Evolutionary conservation across 2,113 vertebrate genomes (phyloP), one percentile per base, ranked within the genome.

Genomic region (Echinops telfairi): DNA sequence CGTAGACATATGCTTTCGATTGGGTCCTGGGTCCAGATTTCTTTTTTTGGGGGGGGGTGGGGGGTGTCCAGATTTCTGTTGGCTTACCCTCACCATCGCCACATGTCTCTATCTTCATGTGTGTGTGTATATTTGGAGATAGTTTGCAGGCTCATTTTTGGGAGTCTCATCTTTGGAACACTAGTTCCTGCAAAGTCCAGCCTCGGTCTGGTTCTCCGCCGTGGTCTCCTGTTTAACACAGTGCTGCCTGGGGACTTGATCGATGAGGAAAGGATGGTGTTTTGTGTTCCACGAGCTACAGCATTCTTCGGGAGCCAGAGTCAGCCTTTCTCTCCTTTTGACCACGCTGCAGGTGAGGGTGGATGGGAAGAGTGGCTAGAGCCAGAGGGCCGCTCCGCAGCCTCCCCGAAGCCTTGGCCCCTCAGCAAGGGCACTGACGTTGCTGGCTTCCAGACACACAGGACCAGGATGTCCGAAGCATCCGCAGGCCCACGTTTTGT

Each of bases 1-100:
- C 75, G n/a, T 43, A 11, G 43, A 43, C 66, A 31, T 58, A 16
- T 77, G 40, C 84, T 80, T 93, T 90, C 36, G 64, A 90, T 94
- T 94, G n/a, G n/a, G 27, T 91, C 73, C 94, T 60, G 2, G 22
- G 8, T 89, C 38, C 27, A 70, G 23, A 19, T n/a, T 23, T 25
- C 90, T 17, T 16, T 31, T 31, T 12, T n/a, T n/a, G n/a, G n/a
- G n/a, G n/a, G n/a, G n/a, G n/a, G n/a, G n/a, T n/a, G n/a, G n/a
- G n/a, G n/a, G 2, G 6, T 64, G 8, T 89, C 38, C 27, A 70
- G 23, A 19, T n/a, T 23, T 25, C 90, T 17, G 47, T 53, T n/a
- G 66, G 71, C 36, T 66, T 86, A 78, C 9, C 14, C 16, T 78
- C 20, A 83, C 31, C 9, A 77, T 31, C 58, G 64, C 25, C 9